phyloP scores from a whole-genome alignment of 1,140 invertebrate species.

The Papilio dardanus region DNA sequence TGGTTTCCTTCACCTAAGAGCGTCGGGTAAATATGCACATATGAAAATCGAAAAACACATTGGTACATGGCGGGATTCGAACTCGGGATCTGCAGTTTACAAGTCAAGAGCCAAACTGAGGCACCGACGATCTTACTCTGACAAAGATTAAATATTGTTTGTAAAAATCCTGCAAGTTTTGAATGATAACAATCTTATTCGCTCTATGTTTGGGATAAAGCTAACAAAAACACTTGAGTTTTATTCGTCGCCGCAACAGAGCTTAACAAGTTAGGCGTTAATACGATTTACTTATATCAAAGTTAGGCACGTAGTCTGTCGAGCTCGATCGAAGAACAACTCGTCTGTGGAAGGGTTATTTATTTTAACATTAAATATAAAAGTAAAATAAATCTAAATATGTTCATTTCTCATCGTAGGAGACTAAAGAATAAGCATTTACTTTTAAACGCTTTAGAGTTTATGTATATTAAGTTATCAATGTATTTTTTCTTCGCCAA shows the following conservation, averaged over 20 bases:
- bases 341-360: constrained; percentile 11
- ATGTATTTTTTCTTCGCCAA: too few relatives aligned
- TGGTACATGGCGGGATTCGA: too few relatives aligned
- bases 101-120: too few relatives aligned
- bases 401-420: background rate
- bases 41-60: too few relatives aligned
- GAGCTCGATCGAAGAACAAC: constrained; percentile 12
- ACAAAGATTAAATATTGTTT: too few relatives aligned
- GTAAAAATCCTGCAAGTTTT: too few relatives aligned
- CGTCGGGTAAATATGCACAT: too few relatives aligned
- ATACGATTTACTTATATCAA: constrained; percentile 62
- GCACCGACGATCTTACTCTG: too few relatives aligned
- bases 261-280: constrained; percentile 57
- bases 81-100: too few relatives aligned
- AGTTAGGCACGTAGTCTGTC: constrained; percentile 44
- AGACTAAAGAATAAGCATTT: background rate
- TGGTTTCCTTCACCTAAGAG: too few relatives aligned
- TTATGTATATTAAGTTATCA: too few relatives aligned
- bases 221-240: constrained; percentile 1
- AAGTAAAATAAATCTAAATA: background rate
- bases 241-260: constrained; percentile 10
- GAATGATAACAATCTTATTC: background rate
- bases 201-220: background rate
- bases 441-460: too few relatives aligned
- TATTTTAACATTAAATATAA: constrained; percentile 21